Conservation (phyloP, 2,797 vertebrate species). For the Semaprochilodus insignis region DNA sequence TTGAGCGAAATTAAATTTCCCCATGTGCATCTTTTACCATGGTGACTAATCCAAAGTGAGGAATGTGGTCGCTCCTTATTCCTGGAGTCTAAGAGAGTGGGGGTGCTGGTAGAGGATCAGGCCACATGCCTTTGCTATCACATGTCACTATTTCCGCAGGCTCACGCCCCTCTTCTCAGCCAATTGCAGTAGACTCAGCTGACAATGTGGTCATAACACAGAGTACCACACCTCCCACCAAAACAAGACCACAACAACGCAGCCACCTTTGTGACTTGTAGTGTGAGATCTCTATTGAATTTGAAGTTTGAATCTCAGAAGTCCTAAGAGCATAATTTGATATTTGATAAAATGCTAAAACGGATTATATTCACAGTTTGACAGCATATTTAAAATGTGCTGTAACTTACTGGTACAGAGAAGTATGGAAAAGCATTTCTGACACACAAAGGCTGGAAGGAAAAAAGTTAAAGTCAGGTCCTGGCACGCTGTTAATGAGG, state of each 20-base stretch:
- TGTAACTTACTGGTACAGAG: background rate
- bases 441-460: slow-evolving; percentile 1
- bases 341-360: no score
- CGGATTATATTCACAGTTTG: no score
- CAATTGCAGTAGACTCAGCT: slow-evolving; percentile 68
- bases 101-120: slow-evolving; percentile 54
- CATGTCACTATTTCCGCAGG: slow-evolving; percentile 68
- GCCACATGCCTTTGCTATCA: slow-evolving; percentile 65
- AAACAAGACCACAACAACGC: slow-evolving; percentile 51
- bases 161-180: slow-evolving; percentile 74
- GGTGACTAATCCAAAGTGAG: slow-evolving; percentile 59
- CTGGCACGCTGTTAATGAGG: slow-evolving; percentile 14
- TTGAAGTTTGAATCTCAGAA: no score
- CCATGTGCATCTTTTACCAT: slow-evolving; percentile 67
- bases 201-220: slow-evolving; percentile 60
- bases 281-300: slow-evolving; percentile 11
- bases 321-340: no score
- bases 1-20: slow-evolving; percentile 6
- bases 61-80: slow-evolving; percentile 70
- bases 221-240: slow-evolving; percentile 29
- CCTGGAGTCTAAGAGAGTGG: slow-evolving; percentile 43
- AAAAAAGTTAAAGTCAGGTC: slow-evolving; percentile 12
- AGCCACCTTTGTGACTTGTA: slow-evolving; percentile 39
- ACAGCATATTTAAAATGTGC: no score
- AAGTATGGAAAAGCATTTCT: background rate